Conservation (phyloP, 92 coral and sea anemone genomes). For the Phenganax subtilis region DNA sequence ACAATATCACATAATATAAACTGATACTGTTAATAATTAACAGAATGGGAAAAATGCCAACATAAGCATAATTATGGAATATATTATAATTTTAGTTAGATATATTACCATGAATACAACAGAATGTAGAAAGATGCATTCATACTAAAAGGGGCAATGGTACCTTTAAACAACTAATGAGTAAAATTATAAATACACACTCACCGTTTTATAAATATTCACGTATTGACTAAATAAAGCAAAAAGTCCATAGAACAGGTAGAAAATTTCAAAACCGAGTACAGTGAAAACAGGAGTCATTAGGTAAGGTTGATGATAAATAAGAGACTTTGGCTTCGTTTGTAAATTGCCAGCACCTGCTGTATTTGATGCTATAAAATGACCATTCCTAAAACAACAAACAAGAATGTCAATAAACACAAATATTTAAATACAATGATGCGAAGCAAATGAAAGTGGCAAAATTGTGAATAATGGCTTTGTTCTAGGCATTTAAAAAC, state of each 20-base stretch:
- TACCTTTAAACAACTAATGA: not conserved
- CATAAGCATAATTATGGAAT: too few relatives aligned
- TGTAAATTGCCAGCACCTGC: slow-evolving; percentile 2
- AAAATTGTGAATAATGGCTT: slow-evolving; percentile 30
- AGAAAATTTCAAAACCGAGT: slow-evolving; percentile 79
- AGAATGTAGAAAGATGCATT: too few relatives aligned
- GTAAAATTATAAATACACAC: slow-evolving; percentile 4
- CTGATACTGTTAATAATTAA: too few relatives aligned
- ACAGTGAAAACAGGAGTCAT: slow-evolving; percentile 70
- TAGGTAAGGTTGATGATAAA: slow-evolving; percentile 69
- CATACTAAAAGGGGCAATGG: too few relatives aligned
- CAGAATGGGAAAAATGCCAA: too few relatives aligned
- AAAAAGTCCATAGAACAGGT: slow-evolving; percentile 64
- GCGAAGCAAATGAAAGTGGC: not conserved
- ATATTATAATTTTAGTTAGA: too few relatives aligned
- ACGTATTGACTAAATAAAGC: slow-evolving; percentile 78
- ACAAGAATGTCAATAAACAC: not conserved
- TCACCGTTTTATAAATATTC: slow-evolving; percentile 90
- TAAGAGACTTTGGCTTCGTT: not conserved
- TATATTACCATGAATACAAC: too few relatives aligned
- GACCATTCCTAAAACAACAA: slow-evolving; percentile 30
- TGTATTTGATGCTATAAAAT: not conserved
- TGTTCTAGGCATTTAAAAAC: not conserved
- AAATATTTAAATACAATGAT: not conserved
- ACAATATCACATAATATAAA: too few relatives aligned